Evolutionary conservation across 2,113 vertebrate species (phyloP).

Genomic region (Nothoprocta pentlandii): DNA sequence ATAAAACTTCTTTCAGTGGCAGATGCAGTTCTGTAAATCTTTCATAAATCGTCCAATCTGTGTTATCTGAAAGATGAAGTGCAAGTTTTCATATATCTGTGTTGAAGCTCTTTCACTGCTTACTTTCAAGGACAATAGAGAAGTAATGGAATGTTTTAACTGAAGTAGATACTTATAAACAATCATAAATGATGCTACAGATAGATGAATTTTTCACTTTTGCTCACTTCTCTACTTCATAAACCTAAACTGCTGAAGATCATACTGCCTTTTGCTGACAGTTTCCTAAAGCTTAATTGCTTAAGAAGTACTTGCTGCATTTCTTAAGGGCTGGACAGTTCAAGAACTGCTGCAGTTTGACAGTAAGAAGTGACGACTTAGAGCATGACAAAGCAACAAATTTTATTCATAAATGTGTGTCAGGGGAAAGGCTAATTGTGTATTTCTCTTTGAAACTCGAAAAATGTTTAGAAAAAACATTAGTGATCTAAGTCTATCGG

Average conservation of each 20-base stretch:
- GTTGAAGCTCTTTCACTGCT: background rate
- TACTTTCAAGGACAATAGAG: background rate
- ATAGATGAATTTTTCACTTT: background rate
- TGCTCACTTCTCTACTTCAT: background rate
- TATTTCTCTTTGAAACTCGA: background rate
- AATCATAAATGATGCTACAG: background rate
- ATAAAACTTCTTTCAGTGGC: background rate
- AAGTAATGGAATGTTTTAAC: background rate
- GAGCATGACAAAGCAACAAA: background rate
- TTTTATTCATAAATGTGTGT: background rate
- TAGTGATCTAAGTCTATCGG: background rate
- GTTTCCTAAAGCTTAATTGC: background rate
- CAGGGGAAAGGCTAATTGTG: background rate
- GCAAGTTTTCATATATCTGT: background rate
- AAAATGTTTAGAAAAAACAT: slow-evolving; percentile 13
- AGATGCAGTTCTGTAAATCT: background rate
- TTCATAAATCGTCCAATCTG: background rate
- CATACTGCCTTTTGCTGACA: background rate
- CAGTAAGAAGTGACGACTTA: background rate
- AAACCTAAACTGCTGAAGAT: background rate
- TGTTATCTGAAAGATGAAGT: background rate
- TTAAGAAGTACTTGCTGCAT: background rate
- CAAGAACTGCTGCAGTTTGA: background rate
- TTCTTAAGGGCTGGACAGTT: background rate
- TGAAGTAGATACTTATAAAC: background rate